A percentile compares a stretch with the other conserved stretches of the same genome.
Evolutionary conservation across 1,140 invertebrate species (phyloP).

Genomic region (Lepidurus couesii): DNA sequence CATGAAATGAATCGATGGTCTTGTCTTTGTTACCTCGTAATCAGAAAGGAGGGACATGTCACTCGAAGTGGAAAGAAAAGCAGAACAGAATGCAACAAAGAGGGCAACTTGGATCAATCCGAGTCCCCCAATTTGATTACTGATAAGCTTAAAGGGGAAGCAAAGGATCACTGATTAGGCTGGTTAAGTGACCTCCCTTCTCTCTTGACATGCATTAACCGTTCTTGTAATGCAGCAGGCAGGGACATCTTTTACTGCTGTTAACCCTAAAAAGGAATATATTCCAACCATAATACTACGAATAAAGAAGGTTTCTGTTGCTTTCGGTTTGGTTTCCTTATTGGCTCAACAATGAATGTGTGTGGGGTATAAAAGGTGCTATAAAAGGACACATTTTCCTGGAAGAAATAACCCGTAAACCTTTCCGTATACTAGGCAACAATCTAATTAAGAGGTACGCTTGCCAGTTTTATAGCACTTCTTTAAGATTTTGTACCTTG

Average conservation of each 20-base stretch:
- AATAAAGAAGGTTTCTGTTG: background rate
- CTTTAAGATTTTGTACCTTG: background rate
- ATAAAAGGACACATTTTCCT: background rate
- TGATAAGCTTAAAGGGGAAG: background rate
- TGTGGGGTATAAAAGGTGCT: background rate
- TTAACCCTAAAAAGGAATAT: background rate
- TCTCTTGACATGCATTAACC: background rate
- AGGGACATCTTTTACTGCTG: background rate
- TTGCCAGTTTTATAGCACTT: background rate
- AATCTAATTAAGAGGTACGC: slow-evolving; percentile 16
- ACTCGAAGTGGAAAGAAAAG: background rate
- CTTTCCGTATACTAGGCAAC: background rate
- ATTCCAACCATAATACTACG: background rate
- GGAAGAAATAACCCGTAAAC: background rate
- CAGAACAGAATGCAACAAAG: background rate
- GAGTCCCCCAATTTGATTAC: slow-evolving; percentile 6
- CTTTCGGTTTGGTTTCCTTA: background rate
- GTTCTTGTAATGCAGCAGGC: too few relatives aligned
- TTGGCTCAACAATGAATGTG: background rate
- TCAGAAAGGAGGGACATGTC: slow-evolving; percentile 1
- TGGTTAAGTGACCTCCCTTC: background rate
- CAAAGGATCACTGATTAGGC: background rate
- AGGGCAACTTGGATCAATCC: background rate
- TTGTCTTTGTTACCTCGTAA: background rate
- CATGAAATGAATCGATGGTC: slow-evolving; percentile 19